These are phyloP conservation scores for Crotalus helleri DNA, from an alignment of 2,113 vertebrate species.

Conservation along the genomic window DNA sequence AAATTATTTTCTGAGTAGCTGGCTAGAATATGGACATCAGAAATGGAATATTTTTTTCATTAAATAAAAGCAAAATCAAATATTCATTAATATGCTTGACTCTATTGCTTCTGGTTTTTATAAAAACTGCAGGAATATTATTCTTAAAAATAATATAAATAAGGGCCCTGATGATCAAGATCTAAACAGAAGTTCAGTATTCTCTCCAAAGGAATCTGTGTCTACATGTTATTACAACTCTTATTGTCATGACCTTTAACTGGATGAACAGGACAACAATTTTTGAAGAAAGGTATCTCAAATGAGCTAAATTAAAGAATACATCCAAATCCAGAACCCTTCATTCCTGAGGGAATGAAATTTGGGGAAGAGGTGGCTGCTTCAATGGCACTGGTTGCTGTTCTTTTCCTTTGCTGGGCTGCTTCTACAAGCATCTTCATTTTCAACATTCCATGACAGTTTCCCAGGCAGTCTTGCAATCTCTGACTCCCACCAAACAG, in stretches of 20 bases:
- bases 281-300: neutral
- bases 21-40: neutral
- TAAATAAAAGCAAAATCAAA: neutral
- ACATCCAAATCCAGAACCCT: neutral
- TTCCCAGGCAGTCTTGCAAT: neutral
- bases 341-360: neutral
- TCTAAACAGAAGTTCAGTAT: neutral
- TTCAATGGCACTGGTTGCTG: neutral
- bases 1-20: neutral
- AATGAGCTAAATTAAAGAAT: neutral
- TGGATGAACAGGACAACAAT: neutral
- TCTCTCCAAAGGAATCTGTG: neutral
- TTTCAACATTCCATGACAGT: neutral
- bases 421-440: neutral
- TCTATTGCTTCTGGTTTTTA: neutral
- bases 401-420: neutral
- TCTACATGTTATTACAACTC: neutral
- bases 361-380: neutral
- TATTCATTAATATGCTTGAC: neutral
- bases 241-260: neutral
- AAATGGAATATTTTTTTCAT: neutral
- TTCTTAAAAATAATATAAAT: neutral
- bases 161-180: neutral
- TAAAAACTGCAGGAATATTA: neutral
- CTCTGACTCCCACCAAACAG: neutral